Evolutionary conservation across 2,888 invertebrate genomes (phyloP).

Genomic region (Clepsis dumicolana): DNA sequence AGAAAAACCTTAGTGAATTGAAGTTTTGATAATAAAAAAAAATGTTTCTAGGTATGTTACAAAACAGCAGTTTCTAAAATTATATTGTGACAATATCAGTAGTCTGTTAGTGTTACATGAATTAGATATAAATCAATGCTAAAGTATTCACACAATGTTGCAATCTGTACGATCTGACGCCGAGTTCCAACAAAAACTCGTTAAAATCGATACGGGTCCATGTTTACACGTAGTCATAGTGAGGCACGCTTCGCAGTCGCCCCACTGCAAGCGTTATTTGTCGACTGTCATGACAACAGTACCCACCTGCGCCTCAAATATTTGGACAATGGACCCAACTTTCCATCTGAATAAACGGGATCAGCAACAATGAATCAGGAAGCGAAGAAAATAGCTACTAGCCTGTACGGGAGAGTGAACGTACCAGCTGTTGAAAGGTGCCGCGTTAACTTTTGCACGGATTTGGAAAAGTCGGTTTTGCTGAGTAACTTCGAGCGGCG

Average conservation of each 20-base stretch:
- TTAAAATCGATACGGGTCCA: constrained; percentile 66
- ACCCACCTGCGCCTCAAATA: constrained; percentile 63
- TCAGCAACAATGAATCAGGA: constrained; percentile 67
- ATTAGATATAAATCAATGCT: neutral
- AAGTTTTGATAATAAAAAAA: too few relatives aligned
- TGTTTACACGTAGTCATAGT: constrained; percentile 77
- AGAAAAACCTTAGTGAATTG: constrained; percentile 2
- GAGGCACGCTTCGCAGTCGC: constrained; percentile 65
- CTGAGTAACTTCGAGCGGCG: constrained; percentile 94
- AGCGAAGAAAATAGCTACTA: constrained; percentile 67
- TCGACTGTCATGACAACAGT: constrained; percentile 66
- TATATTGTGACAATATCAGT: too few relatives aligned
- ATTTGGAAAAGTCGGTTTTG: constrained; percentile 95
- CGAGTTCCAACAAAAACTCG: constrained; percentile 52
- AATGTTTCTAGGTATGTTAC: neutral
- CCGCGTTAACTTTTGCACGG: constrained; percentile 89
- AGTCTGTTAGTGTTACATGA: neutral
- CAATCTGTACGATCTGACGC: constrained; percentile 11
- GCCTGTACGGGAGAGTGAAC: constrained; percentile 79
- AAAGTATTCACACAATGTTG: neutral
- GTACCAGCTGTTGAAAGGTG: constrained; percentile 76
- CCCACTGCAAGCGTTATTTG: constrained; percentile 66
- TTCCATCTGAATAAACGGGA: constrained; percentile 47
- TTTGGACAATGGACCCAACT: constrained; percentile 60
- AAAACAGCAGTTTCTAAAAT: neutral